These are phyloP conservation scores for Druon quercuslanigerum DNA, from an alignment of 1,140 invertebrate species.

Conservation along the genomic window DNA sequence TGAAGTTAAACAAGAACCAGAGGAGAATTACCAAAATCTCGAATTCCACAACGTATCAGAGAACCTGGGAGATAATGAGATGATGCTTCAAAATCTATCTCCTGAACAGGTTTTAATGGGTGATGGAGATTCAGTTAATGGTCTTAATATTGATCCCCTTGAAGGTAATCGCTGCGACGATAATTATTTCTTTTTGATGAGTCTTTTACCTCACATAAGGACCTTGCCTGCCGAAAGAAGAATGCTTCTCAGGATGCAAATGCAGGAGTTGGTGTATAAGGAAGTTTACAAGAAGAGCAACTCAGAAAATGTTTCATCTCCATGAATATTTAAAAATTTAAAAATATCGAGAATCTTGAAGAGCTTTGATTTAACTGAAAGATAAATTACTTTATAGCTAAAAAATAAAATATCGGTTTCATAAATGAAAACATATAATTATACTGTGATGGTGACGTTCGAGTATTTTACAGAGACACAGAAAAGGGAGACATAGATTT, in stretches of 20 bases:
- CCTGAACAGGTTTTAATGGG: slow-evolving; percentile 68
- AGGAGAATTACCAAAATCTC: slow-evolving; percentile 63
- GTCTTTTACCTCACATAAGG: slow-evolving; percentile 69
- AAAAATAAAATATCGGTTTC: no score
- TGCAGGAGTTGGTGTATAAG: slow-evolving; percentile 72
- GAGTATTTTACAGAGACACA: no score
- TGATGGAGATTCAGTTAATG: slow-evolving; percentile 60
- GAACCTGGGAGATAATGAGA: slow-evolving; percentile 63
- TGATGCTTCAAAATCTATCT: slow-evolving; percentile 70
- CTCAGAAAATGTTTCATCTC: slow-evolving; percentile 42
- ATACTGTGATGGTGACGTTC: neutral
- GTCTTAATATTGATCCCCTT: slow-evolving; percentile 59
- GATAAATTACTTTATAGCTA: neutral
- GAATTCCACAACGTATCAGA: slow-evolving; percentile 64
- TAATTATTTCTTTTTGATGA: slow-evolving; percentile 73
- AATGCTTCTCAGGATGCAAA: slow-evolving; percentile 71
- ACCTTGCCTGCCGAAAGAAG: slow-evolving; percentile 65
- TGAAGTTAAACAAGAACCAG: slow-evolving; percentile 67
- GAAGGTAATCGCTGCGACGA: slow-evolving; percentile 67
- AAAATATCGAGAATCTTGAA: slow-evolving; percentile 26
- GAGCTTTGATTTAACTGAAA: slow-evolving; percentile 1
- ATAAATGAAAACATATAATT: no score
- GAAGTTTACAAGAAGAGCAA: slow-evolving; percentile 69
- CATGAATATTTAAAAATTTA: slow-evolving; percentile 36
- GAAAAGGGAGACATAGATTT: neutral